Conservation (phyloP, 2,888 invertebrate genomes). For the Cephonodes hylas region DNA sequence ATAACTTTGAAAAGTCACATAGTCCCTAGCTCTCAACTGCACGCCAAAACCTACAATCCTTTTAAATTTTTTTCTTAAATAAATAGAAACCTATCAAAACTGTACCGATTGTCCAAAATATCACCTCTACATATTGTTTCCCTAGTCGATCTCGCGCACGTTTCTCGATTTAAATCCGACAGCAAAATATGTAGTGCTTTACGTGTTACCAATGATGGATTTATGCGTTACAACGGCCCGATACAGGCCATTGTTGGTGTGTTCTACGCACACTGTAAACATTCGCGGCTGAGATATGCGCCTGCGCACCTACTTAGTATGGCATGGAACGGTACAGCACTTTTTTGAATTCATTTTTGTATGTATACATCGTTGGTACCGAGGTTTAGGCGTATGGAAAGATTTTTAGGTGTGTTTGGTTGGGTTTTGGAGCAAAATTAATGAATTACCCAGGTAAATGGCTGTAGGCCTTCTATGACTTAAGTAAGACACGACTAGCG, state of each 20-base stretch:
- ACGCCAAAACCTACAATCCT: too few relatives aligned
- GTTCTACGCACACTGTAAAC: slow-evolving; percentile 13
- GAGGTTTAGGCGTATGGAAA: too few relatives aligned
- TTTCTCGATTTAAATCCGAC: slow-evolving; percentile 66
- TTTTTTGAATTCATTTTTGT: neutral
- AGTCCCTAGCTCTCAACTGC: too few relatives aligned
- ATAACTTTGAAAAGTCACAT: too few relatives aligned
- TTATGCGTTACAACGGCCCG: slow-evolving; percentile 62
- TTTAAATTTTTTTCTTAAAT: too few relatives aligned
- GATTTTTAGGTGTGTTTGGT: too few relatives aligned
- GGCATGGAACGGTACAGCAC: neutral
- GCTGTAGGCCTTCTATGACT: too few relatives aligned
- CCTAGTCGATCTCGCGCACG: slow-evolving; percentile 49
- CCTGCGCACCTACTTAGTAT: neutral
- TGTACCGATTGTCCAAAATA: neutral
- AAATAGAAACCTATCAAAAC: too few relatives aligned
- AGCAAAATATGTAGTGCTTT: slow-evolving; percentile 75
- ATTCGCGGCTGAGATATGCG: slow-evolving; percentile 15
- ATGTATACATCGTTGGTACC: too few relatives aligned
- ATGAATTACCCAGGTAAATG: too few relatives aligned
- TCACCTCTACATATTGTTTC: slow-evolving; percentile 29
- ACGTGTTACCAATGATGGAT: slow-evolving; percentile 62
- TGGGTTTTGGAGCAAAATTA: too few relatives aligned
- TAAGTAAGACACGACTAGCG: too few relatives aligned
- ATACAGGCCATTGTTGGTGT: slow-evolving; percentile 41